A percentile compares a stretch with the other conserved stretches of the same genome.
Conservation (phyloP, 2,888 invertebrate species). For the Epiblema foenella region DNA sequence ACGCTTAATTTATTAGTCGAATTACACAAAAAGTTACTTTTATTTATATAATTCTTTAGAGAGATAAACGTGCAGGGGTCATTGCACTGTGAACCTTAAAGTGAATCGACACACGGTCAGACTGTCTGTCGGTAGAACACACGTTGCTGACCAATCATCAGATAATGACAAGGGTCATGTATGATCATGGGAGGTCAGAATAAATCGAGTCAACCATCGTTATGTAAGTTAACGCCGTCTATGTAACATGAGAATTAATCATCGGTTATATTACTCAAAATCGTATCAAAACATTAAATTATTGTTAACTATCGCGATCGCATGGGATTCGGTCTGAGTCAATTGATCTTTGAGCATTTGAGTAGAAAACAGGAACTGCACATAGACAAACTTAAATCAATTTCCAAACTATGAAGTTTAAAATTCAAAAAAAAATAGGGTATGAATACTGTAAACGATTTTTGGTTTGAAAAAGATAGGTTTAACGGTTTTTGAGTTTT, state of each 20-base stretch:
- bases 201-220: constrained; percentile 18
- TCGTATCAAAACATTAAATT: not conserved
- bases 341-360: too few relatives aligned
- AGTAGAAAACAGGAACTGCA: too few relatives aligned
- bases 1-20: constrained; percentile 29
- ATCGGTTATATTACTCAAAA: constrained; percentile 16
- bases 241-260: constrained; percentile 18
- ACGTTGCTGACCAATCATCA: too few relatives aligned
- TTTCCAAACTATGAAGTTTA: too few relatives aligned
- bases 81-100: constrained; percentile 17
- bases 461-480: too few relatives aligned
- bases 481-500: too few relatives aligned
- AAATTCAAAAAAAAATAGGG: too few relatives aligned
- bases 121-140: not conserved
- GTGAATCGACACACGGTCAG: not conserved
- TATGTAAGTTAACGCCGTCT: constrained; percentile 25
- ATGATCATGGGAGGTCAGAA: constrained; percentile 8
- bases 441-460: too few relatives aligned
- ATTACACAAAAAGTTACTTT: constrained; percentile 27
- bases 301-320: not conserved
- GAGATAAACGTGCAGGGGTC: constrained; percentile 22
- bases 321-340: too few relatives aligned
- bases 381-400: too few relatives aligned
- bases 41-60: constrained; percentile 12
- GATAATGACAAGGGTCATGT: too few relatives aligned